A percentile compares a stretch with the other conserved stretches of the same genome.
Evolutionary conservation across 2,113 vertebrate genomes (phyloP).

Genomic region (Tachycineta bicolor): DNA sequence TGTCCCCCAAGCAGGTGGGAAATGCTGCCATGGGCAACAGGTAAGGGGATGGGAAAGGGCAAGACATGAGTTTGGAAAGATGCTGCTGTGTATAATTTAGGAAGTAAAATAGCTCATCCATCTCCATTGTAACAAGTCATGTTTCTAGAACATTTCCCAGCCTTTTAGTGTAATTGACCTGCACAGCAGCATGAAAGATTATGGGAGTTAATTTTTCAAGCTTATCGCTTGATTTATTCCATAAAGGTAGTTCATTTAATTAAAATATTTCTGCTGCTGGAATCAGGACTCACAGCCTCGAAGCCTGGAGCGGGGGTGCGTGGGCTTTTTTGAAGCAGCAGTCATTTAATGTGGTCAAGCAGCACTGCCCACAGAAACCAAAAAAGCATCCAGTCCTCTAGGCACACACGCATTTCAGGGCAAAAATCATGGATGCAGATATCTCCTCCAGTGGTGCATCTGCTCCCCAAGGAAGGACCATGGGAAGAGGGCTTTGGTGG

Average conservation of each 20-base stretch:
- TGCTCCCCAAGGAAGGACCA: background rate
- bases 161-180: slow-evolving; percentile 43
- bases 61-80: background rate
- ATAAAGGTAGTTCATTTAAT: slow-evolving; percentile 51
- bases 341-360: background rate
- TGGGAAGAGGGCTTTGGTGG: background rate
- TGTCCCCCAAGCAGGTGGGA: background rate
- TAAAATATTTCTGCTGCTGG: slow-evolving; percentile 26
- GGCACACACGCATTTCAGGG: background rate
- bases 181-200: slow-evolving; percentile 3
- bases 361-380: background rate
- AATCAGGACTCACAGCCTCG: background rate
- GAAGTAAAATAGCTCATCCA: background rate
- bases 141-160: slow-evolving; percentile 30
- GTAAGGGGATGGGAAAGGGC: background rate
- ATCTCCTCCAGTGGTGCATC: background rate
- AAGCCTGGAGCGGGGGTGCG: background rate
- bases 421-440: background rate
- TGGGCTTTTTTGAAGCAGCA: background rate
- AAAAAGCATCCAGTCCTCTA: background rate
- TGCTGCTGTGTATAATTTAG: background rate
- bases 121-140: background rate
- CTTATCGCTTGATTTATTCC: slow-evolving; percentile 48
- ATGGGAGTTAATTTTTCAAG: slow-evolving; percentile 47
- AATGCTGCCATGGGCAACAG: background rate